Evolutionary conservation across 2,113 vertebrate species (phyloP), one percentile per base, ranked within the genome.

Genomic region (Lates calcarifer): DNA sequence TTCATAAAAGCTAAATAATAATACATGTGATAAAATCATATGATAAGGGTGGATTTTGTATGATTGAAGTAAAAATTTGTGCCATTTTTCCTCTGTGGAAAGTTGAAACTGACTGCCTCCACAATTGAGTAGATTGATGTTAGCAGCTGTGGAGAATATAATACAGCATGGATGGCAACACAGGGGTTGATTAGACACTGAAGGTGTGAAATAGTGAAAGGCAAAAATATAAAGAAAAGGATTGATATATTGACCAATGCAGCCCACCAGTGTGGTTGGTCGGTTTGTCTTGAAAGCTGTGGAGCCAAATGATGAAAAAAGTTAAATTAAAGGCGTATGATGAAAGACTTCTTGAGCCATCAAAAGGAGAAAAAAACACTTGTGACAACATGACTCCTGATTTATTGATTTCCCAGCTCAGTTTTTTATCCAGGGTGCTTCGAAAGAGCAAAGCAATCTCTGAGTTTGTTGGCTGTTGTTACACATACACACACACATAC

Each of bases 371-470:
- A 73, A 73, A 71, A 90, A 77, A 37, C 69, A 43, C 56, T 86
- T 70, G 88, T 90, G 91, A 91, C 92, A 91, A 90, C 90, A 73
- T 90, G 90, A 93, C 85, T 89, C 83, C 74, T 92, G 90, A 94
- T 94, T 91, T 94, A 94, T 95, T 81, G 94, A 95, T 95, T 92
- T 85, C 74, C 77, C 64, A 2, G 67, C 73, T 78, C 74, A 6
- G 85, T 88, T 90, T 91, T 91, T 88, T 81, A 86, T 87, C 47
- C 64, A 45, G 66, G 84, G 74, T 82, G 80, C 69, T 84, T 83
- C 33, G 75, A 94, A 89, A 84, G 88, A 88, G 91, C 89, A 83
- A 85, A 90, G 91, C 92, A 94, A 93, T 94, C 91, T 91, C 61
- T 37, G 86, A 82, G 86, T 93, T 87, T 92, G 81, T 77, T 88